Evolutionary conservation across 2,113 vertebrate genomes (phyloP).

Genomic region (Chaetops frenatus): DNA sequence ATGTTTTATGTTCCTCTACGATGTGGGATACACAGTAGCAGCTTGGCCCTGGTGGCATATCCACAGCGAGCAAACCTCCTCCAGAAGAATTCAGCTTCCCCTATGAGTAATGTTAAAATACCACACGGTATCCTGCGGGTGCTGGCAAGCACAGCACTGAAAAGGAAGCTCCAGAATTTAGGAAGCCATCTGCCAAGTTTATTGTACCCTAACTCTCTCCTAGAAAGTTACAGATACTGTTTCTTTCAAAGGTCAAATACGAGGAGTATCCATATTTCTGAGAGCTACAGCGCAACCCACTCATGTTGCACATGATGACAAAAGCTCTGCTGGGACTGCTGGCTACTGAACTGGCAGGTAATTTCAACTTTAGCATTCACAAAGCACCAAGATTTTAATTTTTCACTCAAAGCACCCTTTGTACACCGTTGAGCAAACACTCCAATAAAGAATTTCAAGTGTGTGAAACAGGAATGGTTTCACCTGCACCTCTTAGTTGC

Average conservation of each 20-base stretch:
- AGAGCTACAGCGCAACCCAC: neutral
- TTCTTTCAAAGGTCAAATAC: neutral
- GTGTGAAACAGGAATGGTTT: neutral
- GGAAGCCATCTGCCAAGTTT: neutral
- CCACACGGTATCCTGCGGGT: accelerated
- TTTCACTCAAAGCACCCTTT: neutral
- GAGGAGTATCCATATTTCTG: neutral
- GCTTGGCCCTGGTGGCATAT: neutral
- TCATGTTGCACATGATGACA: neutral
- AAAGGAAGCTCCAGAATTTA: neutral
- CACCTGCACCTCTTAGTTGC: neutral
- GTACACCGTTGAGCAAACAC: neutral
- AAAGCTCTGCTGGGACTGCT: neutral
- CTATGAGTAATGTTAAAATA: neutral
- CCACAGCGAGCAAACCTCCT: neutral
- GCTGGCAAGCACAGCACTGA: neutral
- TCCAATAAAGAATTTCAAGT: neutral
- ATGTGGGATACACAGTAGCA: neutral
- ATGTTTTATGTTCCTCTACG: neutral
- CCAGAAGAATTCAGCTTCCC: neutral
- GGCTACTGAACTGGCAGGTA: neutral
- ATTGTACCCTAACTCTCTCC: neutral
- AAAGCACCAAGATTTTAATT: neutral
- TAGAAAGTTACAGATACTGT: neutral
- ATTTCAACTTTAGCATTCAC: neutral